Conservation (phyloP, 92 coral and sea anemone species). For the Montipora capitata region DNA sequence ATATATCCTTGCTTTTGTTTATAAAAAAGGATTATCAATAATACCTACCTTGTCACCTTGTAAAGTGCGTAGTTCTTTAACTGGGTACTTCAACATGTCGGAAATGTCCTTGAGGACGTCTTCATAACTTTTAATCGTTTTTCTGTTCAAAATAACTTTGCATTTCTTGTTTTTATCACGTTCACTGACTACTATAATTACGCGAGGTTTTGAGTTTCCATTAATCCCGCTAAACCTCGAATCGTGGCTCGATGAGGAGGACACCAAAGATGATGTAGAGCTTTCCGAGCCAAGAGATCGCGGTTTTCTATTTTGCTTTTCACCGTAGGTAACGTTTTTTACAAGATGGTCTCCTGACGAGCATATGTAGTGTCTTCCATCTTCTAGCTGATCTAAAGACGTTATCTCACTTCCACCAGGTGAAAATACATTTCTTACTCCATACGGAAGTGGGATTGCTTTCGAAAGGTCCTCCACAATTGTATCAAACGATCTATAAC, state of each 20-base stretch:
- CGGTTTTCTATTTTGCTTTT: constrained; percentile 33
- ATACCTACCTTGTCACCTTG: constrained; percentile 76
- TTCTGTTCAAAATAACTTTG: constrained; percentile 83
- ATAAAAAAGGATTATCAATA: neutral
- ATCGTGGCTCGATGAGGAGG: constrained; percentile 64
- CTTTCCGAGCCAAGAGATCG: constrained; percentile 53
- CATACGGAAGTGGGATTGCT: constrained; percentile 89
- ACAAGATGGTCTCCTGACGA: constrained; percentile 92
- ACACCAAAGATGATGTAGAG: constrained; percentile 65
- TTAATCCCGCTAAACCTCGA: constrained; percentile 60
- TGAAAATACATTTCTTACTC: constrained; percentile 83
- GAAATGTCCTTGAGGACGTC: constrained; percentile 86
- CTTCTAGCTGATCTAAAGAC: constrained; percentile 77
- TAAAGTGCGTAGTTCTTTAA: constrained; percentile 73
- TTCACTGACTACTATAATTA: constrained; percentile 73
- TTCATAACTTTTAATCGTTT: constrained; percentile 84
- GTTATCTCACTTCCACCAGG: constrained; percentile 72
- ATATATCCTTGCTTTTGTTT: too few species aligned
- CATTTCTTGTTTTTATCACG: constrained; percentile 74
- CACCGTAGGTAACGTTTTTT: constrained; percentile 72
- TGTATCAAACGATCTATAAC: constrained; percentile 83
- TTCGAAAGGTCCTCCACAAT: constrained; percentile 83
- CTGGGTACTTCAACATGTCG: constrained; percentile 83
- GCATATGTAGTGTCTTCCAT: constrained; percentile 83
- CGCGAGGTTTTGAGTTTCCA: constrained; percentile 74